These are phyloP conservation scores for Karalla daura DNA, from an alignment of 2,797 vertebrate genomes.

Conservation along the genomic window DNA sequence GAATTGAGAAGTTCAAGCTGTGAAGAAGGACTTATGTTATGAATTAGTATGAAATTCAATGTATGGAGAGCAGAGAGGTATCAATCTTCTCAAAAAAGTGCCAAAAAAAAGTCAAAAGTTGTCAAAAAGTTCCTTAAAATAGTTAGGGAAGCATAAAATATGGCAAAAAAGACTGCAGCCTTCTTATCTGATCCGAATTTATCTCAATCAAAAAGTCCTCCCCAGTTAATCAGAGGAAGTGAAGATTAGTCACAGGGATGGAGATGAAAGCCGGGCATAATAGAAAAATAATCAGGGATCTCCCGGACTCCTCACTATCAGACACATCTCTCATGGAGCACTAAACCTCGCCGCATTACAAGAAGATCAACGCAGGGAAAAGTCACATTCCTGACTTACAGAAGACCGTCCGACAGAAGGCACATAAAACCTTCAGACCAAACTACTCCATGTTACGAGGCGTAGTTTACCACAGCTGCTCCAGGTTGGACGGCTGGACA, in stretches of 20 bases:
- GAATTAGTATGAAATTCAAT: no score
- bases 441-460: conserved; percentile 13
- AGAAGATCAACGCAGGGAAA: conserved; percentile 34
- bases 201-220: conserved; percentile 41
- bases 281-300: conserved; percentile 64
- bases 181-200: conserved; percentile 42
- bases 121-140: not conserved
- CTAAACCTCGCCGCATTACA: conserved; percentile 49
- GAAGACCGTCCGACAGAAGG: conserved; percentile 32
- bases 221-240: conserved; percentile 49
- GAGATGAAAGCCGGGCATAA: conserved; percentile 63
- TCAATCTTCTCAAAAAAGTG: not conserved
- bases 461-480: no score
- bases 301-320: conserved; percentile 51
- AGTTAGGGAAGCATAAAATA: not conserved
- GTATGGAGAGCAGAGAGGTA: not conserved
- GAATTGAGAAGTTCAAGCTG: no score
- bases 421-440: conserved; percentile 33
- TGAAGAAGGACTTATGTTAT: no score
- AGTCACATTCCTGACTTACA: conserved; percentile 45
- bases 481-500: no score
- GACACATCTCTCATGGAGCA: conserved; percentile 52
- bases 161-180: conserved; percentile 19
- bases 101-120: not conserved
- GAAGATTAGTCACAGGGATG: conserved; percentile 59